phyloP scores from a whole-genome alignment of 2,797 vertebrate genomes.

The Fistularia tabacaria region DNA sequence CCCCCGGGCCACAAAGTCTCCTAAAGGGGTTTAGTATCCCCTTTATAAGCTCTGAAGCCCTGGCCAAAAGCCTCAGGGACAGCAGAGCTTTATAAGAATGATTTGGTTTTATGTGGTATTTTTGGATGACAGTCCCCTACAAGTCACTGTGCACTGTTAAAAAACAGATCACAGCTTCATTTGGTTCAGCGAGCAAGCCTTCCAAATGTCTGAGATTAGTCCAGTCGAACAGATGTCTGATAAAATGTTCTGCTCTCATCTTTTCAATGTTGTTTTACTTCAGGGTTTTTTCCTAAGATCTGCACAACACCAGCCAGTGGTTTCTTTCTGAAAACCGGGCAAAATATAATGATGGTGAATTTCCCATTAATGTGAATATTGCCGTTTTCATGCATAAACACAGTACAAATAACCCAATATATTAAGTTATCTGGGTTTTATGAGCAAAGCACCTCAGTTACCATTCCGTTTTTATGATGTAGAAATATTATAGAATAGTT shows the following conservation, averaged over 20 bases:
- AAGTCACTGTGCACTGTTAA: slow-evolving; percentile 65
- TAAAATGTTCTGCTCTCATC: slow-evolving; percentile 55
- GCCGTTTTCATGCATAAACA: slow-evolving; percentile 14
- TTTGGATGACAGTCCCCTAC: slow-evolving; percentile 67
- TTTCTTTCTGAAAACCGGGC: slow-evolving; percentile 39
- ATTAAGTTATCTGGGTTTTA: background rate
- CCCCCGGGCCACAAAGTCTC: slow-evolving; percentile 64
- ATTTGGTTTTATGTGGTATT: slow-evolving; percentile 76
- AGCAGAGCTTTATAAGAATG: slow-evolving; percentile 63
- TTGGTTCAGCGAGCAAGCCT: slow-evolving; percentile 38
- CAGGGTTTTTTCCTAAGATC: slow-evolving; percentile 47
- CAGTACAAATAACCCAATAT: background rate
- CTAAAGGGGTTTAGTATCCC: slow-evolving; percentile 66
- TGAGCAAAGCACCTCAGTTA: too few relatives aligned
- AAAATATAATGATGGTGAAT: slow-evolving; percentile 26
- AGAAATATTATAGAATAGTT: too few relatives aligned
- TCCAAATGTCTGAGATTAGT: slow-evolving; percentile 53
- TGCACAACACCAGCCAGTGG: slow-evolving; percentile 34
- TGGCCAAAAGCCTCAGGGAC: slow-evolving; percentile 60
- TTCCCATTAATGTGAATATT: slow-evolving; percentile 31
- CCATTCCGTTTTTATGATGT: too few relatives aligned
- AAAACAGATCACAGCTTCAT: slow-evolving; percentile 66
- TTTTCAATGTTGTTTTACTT: slow-evolving; percentile 44
- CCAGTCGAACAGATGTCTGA: slow-evolving; percentile 60
- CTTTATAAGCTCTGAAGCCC: slow-evolving; percentile 68